A percentile compares a stretch with the other conserved stretches of the same genome.
phyloP scores from a whole-genome alignment of 2,888 invertebrate genomes.

The Caenorhabditis afra region DNA sequence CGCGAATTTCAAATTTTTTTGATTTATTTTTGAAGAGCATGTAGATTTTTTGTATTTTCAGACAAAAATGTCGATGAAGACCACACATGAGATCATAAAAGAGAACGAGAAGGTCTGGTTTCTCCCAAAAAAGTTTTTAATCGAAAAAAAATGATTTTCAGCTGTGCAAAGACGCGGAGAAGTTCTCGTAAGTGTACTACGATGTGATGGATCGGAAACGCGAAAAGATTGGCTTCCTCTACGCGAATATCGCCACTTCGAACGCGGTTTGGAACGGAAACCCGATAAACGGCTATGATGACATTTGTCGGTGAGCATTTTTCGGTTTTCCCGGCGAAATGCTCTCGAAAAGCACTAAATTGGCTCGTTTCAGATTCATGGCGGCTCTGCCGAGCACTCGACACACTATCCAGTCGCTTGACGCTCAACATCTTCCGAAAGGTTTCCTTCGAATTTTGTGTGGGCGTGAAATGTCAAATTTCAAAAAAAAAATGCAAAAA shows the following conservation, averaged over 20 bases:
- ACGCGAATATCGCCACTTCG: conserved; percentile 85
- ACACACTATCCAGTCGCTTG: conserved; percentile 88
- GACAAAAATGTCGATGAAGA: conserved; percentile 45
- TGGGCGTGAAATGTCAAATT: no score
- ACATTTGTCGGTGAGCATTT: conserved; percentile 85
- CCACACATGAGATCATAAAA: conserved; percentile 45
- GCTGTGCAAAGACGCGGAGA: conserved; percentile 84
- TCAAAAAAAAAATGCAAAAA: no score
- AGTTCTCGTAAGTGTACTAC: conserved; percentile 92
- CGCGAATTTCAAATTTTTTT: not conserved
- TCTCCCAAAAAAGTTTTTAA: not conserved
- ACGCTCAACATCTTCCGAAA: conserved; percentile 85
- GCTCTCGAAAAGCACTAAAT: not conserved
- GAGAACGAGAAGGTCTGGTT: conserved; percentile 50
- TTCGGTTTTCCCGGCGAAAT: not conserved
- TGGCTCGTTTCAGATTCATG: conserved; percentile 85
- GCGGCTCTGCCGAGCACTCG: conserved; percentile 89
- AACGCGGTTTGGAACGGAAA: conserved; percentile 93
- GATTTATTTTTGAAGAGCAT: conserved; percentile 15
- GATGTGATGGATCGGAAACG: conserved; percentile 89
- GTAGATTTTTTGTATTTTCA: no score
- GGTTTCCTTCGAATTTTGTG: no score
- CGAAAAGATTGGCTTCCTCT: conserved; percentile 67
- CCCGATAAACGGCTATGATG: conserved; percentile 87
- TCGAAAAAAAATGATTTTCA: conserved; percentile 16